Evolutionary conservation across 2,797 vertebrate genomes (phyloP).

Genomic region (Sebastes trivittatus): DNA sequence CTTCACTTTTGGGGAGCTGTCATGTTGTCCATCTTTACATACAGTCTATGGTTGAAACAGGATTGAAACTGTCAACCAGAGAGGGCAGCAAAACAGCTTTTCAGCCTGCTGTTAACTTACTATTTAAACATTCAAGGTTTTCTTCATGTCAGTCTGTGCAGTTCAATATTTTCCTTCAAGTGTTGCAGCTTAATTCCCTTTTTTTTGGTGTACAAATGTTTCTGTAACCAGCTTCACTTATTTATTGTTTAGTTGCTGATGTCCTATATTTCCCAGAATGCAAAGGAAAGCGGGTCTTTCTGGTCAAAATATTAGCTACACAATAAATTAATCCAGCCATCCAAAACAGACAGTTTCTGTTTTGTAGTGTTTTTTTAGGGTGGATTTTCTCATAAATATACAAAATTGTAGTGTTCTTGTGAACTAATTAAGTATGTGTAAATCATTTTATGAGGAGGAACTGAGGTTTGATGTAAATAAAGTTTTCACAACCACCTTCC

Average conservation of each 20-base stretch:
- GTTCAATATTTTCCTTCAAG: not conserved
- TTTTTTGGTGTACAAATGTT: not conserved
- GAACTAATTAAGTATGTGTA: not conserved
- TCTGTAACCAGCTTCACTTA: constrained; percentile 32
- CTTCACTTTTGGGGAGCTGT: no score
- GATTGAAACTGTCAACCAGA: not conserved
- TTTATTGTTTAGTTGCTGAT: constrained; percentile 52
- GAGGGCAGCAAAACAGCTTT: not conserved
- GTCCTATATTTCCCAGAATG: not conserved
- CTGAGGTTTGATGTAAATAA: not conserved
- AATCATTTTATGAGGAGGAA: not conserved
- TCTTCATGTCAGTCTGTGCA: not conserved
- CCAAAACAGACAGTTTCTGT: not conserved
- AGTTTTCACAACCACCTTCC: no score
- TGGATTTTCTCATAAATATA: not conserved
- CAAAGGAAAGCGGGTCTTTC: not conserved
- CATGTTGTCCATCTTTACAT: no score
- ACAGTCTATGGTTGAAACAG: not conserved
- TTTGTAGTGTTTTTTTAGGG: not conserved
- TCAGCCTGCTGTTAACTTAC: not conserved
- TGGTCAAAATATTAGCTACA: not conserved
- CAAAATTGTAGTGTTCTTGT: not conserved
- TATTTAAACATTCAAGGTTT: not conserved
- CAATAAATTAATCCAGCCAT: constrained; percentile 19
- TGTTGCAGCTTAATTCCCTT: not conserved